These are phyloP conservation scores for Coelopa frigida DNA, from an alignment of 1,140 invertebrate species.

Conservation along the genomic window DNA sequence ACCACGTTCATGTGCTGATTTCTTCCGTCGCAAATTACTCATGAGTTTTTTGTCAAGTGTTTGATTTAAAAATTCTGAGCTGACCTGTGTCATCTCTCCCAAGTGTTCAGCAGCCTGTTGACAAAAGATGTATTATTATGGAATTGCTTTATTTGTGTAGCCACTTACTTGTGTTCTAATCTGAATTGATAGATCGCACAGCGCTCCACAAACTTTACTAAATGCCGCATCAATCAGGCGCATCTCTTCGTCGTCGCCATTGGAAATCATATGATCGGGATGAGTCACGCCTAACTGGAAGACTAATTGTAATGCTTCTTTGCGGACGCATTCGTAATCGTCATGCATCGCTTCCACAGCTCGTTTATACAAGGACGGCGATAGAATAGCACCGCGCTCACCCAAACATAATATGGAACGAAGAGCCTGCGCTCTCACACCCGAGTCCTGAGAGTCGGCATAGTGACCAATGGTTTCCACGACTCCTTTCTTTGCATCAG, in stretches of 20 bases:
- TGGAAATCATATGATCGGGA: constrained; percentile 67
- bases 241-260: constrained; percentile 64
- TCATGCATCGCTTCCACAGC: constrained; percentile 78
- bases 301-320: constrained; percentile 77
- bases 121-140: neutral
- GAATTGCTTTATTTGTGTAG: neutral
- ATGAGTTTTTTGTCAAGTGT: constrained; percentile 99
- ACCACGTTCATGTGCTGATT: constrained; percentile 76
- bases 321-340: constrained; percentile 90
- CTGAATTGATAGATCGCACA: constrained; percentile 86
- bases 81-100: constrained; percentile 81
- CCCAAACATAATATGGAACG: constrained; percentile 75
- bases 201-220: constrained; percentile 85
- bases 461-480: constrained; percentile 69
- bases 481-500: constrained; percentile 50
- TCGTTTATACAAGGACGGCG: constrained; percentile 70
- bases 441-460: constrained; percentile 80
- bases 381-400: constrained; percentile 69
- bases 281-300: constrained; percentile 79
- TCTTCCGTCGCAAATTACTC: constrained; percentile 81
- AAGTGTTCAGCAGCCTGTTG: constrained; percentile 67
- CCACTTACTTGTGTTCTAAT: constrained; percentile 55
- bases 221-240: constrained; percentile 94
- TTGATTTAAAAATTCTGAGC: constrained; percentile 84
- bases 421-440: constrained; percentile 82